These are phyloP conservation scores for Synergus gifuensis DNA, from an alignment of 2,888 invertebrate genomes.

Conservation along the genomic window DNA sequence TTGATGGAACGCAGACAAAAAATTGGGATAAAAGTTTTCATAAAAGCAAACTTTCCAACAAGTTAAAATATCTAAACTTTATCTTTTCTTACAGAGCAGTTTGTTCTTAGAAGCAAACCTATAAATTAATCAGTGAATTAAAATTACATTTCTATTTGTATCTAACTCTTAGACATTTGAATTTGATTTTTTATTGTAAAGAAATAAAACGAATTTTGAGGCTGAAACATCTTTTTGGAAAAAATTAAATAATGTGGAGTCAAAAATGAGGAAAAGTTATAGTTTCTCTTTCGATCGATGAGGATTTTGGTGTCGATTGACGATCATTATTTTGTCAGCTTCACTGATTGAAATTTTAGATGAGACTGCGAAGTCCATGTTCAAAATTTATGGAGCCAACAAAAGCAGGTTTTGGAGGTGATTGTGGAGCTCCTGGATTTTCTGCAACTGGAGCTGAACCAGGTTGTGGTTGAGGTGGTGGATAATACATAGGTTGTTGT, in stretches of 20 bases:
- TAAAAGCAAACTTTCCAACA: too few relatives aligned
- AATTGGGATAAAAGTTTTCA: too few relatives aligned
- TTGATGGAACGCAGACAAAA: too few relatives aligned
- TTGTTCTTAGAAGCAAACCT: too few relatives aligned
- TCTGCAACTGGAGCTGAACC: slow-evolving; percentile 54
- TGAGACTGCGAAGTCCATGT: slow-evolving; percentile 49
- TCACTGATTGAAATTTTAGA: slow-evolving; percentile 47
- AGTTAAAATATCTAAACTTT: too few relatives aligned
- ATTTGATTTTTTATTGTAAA: neutral
- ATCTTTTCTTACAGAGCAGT: too few relatives aligned
- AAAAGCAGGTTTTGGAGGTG: slow-evolving; percentile 57
- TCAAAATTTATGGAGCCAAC: slow-evolving; percentile 48
- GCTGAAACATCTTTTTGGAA: neutral
- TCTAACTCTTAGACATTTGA: neutral
- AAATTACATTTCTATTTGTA: neutral
- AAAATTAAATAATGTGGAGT: neutral
- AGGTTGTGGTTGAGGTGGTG: slow-evolving; percentile 59
- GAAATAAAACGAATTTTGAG: neutral
- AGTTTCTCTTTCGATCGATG: slow-evolving; percentile 12
- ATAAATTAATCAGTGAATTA: neutral
- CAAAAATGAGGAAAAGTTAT: neutral
- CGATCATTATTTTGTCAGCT: slow-evolving; percentile 12
- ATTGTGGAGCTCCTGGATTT: slow-evolving; percentile 48
- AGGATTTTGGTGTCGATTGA: slow-evolving; percentile 4
- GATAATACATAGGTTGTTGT: slow-evolving; percentile 66